Base-by-base conservation (phyloP, 2,888 invertebrate genomes). In the Eilema depressum region DNA sequence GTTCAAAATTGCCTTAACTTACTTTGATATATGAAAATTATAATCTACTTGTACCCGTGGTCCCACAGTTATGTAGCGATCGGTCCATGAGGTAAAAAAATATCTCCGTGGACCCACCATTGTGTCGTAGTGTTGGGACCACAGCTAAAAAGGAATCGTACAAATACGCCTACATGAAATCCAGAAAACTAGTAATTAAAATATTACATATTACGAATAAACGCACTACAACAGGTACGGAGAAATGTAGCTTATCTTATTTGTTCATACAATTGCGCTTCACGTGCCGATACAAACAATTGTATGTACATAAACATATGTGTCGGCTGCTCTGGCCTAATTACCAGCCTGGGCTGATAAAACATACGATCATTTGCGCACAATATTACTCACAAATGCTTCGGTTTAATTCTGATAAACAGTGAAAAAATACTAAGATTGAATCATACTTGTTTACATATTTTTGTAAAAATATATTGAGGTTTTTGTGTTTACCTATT, bases 261-360 rank as follows among this genome's bases (percentile, higher is more conserved):
- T 53, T n/a, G 53, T 64, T 64, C 14, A 12, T n/a, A 64, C 47
- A 64, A 30, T 23, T 65, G 30, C 53, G n/a, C 30, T 65, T 56
- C 14, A 23, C 14, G 25, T 59, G 28, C 17, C 25, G 7, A 28
- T 59, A 26, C 17, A 17, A n/a, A 59, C 59, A 28, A 0, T 65
- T 28, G 28, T 56, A 56, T 23, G 33, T 17, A 30, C 23, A 30
- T 59, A 26, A 26, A 17, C 53, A 30, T 30, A 3, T 11, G 23
- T 28, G 53, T 8, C 2, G n/a, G 7, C 30, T 56, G 7, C 26
- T n/a, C n/a, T 64, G 64, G 30, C 64, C 64, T 65, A 30, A 30
- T 65, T 65, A 65, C 30, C 3, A n/a, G 14, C 7, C 41, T 17
- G 12, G 33, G 14, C 30, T 17, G 53, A 65, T 56, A 65, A 65